Evolutionary conservation across 2,113 vertebrate genomes (phyloP).

Genomic region (Lipotes vexillifer): DNA sequence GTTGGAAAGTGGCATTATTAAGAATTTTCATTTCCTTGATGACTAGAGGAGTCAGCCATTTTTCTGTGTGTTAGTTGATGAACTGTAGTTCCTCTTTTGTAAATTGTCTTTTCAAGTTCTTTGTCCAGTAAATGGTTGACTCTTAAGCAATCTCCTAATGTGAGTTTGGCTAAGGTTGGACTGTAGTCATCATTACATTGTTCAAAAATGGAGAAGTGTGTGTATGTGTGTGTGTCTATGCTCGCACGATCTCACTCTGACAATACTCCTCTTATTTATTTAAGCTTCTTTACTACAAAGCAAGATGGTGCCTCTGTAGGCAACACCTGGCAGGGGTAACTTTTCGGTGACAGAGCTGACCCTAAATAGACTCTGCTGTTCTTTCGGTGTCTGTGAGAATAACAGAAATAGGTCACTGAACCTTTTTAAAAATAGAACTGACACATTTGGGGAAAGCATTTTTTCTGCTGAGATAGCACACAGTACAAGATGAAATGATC

Average conservation of each 20-base stretch:
- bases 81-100: neutral
- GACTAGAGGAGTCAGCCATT: neutral
- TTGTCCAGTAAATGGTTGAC: constrained; percentile 28
- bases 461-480: constrained; percentile 41
- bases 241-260: neutral
- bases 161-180: neutral
- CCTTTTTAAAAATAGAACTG: constrained; percentile 66
- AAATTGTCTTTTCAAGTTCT: constrained; percentile 4
- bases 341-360: neutral
- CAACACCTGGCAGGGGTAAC: neutral
- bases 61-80: neutral
- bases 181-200: neutral
- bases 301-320: neutral
- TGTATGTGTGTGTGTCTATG: accelerated
- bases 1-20: neutral
- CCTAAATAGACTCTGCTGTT: constrained; percentile 19
- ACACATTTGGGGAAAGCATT: constrained; percentile 39
- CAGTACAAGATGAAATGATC: constrained; percentile 13
- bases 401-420: constrained; percentile 56
- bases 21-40: neutral
- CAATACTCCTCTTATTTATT: accelerated
- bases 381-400: constrained; percentile 29
- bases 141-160: constrained; percentile 31
- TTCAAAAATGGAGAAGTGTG: neutral
- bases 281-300: neutral